Base-by-base conservation (phyloP, 2,113 vertebrate species). In the Cyphomyrus discorhynchus region DNA sequence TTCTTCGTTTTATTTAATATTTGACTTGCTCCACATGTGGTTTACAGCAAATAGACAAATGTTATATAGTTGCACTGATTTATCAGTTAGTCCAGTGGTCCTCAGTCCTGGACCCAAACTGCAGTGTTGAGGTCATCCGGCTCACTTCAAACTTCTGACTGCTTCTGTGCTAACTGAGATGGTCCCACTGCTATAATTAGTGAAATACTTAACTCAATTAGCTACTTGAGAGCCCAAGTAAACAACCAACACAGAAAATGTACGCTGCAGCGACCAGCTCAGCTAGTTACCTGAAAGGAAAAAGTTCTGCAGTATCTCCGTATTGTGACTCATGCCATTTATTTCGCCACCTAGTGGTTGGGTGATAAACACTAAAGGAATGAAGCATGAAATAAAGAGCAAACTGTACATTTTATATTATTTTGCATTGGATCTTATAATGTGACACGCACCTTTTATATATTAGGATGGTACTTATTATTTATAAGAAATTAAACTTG, bases 271-370 rank as follows among this genome's bases (percentile, higher is more conserved):
- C 2, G 21, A 74, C 66, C 27, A 31, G 66, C 10, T 74, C 27
- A 77, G 70, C 13, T 77, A 39, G 31, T 39, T 13, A 7, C 13
- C 70, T 42, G 31, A 39, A 77, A 42, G 70, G 1, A 31, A 4
- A 77, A 39, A 80, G 17, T 80, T 42, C 15, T 80, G 74, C 35
- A 42, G 74, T 19, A 42, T 35, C 74, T 39, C 7, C 31, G 13
- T 80, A 42, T 80, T 80, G 35, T 42, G 15, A 39, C 35, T 42
- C 13, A 19, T 80, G 35, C 15, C 74, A 80, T 80, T 84, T 46
- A 84, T 84, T 47, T 84, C 45, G 82, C 82, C 82, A 84, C 82
- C 82, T 84, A 84, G 82, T 84, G 82, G 82, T 47, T 47, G n/a
- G 21, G n/a, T 21, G 35, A 46, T 21, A 46, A 47, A 84, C 42